These are phyloP conservation scores for Myotis myotis DNA, from an alignment of 2,797 vertebrate species.

Conservation along the genomic window DNA sequence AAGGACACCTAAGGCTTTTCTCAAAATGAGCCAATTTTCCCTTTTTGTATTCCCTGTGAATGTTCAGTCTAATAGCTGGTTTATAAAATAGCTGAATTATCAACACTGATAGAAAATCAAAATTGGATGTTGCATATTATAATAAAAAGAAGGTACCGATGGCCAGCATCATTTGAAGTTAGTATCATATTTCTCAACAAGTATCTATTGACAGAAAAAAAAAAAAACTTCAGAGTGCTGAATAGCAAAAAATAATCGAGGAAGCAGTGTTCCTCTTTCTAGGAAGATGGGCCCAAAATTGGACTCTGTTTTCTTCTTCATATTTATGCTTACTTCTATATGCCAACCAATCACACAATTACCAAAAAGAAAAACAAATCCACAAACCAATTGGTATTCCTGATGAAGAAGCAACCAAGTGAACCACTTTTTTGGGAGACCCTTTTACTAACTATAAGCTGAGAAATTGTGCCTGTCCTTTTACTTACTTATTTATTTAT, in stretches of 20 bases:
- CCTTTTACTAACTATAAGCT: neutral
- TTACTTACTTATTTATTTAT: neutral
- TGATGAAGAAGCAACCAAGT: neutral
- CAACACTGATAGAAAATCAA: neutral
- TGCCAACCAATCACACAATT: neutral
- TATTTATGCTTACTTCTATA: neutral
- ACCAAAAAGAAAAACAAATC: neutral
- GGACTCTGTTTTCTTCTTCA: neutral
- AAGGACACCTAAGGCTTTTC: neutral
- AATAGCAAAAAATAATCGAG: neutral
- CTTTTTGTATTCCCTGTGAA: neutral
- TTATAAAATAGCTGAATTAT: neutral
- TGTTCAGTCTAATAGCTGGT: neutral
- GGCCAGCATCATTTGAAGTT: neutral
- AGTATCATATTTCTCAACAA: neutral
- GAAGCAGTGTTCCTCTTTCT: neutral
- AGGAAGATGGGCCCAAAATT: neutral
- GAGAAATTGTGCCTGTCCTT: neutral
- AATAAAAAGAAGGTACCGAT: neutral
- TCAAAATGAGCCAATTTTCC: slow-evolving; percentile 7
- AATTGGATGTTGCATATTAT: neutral
- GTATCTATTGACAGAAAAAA: neutral
- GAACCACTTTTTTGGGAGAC: neutral
- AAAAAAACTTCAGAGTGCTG: neutral
- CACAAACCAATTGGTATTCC: neutral